Evolutionary conservation across 2,113 vertebrate species (phyloP).

Genomic region (Apus apus): DNA sequence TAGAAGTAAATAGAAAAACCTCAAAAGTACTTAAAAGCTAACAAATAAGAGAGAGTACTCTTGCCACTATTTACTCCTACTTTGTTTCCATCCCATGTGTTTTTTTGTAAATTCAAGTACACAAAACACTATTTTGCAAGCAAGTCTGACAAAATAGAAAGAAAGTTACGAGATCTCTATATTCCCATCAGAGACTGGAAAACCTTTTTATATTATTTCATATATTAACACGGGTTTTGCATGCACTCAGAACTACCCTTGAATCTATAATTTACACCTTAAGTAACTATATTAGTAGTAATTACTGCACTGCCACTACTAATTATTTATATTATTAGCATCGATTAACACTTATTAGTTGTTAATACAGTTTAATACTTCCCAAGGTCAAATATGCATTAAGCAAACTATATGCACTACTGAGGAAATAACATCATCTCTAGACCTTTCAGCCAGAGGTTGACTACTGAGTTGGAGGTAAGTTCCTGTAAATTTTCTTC

Average conservation of each 20-base stretch:
- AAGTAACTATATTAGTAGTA: not conserved
- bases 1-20: not conserved
- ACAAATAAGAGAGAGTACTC: not conserved
- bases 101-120: not conserved
- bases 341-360: not conserved
- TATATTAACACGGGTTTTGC: not conserved
- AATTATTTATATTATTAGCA: not conserved
- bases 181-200: accelerated
- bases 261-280: not conserved
- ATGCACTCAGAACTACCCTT: not conserved
- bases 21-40: not conserved
- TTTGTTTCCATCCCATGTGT: not conserved
- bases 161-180: not conserved
- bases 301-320: not conserved
- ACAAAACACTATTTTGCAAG: not conserved
- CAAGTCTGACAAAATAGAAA: not conserved
- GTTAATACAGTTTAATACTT: not conserved
- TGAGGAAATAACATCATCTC: not conserved
- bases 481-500: not conserved
- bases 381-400: not conserved
- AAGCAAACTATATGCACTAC: not conserved
- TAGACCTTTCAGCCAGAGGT: not conserved
- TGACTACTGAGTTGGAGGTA: not conserved
- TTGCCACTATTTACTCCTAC: not conserved
- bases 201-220: not conserved